Conservation (phyloP, 2,113 vertebrate genomes). For the Spheniscus mendiculus region DNA sequence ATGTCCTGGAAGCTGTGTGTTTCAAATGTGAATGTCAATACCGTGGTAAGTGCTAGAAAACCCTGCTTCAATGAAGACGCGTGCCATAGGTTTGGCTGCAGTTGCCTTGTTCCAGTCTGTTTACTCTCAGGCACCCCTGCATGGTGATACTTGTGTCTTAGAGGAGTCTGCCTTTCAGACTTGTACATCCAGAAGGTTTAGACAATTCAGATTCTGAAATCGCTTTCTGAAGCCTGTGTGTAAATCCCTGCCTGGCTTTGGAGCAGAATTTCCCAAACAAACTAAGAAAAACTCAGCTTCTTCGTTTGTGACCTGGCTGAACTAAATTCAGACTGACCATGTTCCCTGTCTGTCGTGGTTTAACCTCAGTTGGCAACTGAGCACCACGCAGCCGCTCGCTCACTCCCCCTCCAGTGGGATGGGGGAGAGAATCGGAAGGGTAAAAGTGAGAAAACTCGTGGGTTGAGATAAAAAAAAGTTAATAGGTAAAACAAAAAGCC, state of each 20-base stretch:
- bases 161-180: background rate
- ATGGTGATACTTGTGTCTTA: accelerated
- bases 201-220: background rate
- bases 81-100: background rate
- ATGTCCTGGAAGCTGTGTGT: background rate
- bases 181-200: background rate
- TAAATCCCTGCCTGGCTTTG: background rate
- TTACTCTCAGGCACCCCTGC: background rate
- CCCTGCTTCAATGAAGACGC: accelerated
- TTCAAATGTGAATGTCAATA: background rate
- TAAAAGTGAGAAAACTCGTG: no score
- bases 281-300: background rate
- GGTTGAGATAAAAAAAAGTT: no score
- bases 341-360: no score
- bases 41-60: background rate
- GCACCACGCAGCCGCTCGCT: no score
- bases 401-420: no score
- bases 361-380: no score
- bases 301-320: background rate
- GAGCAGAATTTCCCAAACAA: background rate
- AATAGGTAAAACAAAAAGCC: no score
- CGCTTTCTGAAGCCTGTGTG: background rate
- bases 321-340: background rate
- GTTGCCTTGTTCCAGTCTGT: background rate
- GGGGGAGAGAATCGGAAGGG: no score